These are phyloP conservation scores for Catharus minimus DNA, from an alignment of 2,113 vertebrate species.

Conservation along the genomic window DNA sequence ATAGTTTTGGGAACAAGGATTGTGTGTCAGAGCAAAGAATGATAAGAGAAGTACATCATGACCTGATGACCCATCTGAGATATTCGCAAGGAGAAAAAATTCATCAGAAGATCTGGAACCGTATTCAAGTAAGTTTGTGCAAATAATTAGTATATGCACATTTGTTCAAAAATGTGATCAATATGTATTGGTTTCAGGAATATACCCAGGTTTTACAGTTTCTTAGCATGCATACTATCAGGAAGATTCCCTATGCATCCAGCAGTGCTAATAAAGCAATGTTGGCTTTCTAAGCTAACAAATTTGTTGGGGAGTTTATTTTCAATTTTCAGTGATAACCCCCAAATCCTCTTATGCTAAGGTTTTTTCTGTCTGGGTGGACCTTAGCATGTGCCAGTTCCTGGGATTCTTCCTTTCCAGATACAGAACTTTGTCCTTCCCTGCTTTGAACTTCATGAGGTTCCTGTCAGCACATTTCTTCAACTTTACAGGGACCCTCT, in stretches of 20 bases:
- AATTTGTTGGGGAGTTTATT: background rate
- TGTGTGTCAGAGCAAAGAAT: background rate
- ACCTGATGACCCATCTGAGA: background rate
- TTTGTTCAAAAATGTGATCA: background rate
- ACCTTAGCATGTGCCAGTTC: background rate
- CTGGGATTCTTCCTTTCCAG: accelerated
- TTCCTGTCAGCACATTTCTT: background rate
- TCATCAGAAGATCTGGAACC: background rate
- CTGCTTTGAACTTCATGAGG: background rate
- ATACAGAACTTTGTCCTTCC: background rate
- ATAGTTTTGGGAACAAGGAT: background rate
- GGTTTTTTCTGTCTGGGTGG: background rate
- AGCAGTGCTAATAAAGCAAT: background rate
- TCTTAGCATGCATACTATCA: background rate
- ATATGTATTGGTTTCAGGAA: background rate
- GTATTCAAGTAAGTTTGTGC: background rate
- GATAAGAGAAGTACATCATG: background rate
- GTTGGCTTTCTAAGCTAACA: background rate
- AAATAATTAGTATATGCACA: background rate
- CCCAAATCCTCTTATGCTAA: background rate
- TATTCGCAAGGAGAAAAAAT: background rate
- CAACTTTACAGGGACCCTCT: background rate
- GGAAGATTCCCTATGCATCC: background rate
- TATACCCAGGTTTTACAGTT: background rate
- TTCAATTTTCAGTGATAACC: background rate